Percentiles rank a stretch among this genome's conserved stretches.
Conservation (phyloP, 1,140 invertebrate species). For the Lutraria rhynchaena region DNA sequence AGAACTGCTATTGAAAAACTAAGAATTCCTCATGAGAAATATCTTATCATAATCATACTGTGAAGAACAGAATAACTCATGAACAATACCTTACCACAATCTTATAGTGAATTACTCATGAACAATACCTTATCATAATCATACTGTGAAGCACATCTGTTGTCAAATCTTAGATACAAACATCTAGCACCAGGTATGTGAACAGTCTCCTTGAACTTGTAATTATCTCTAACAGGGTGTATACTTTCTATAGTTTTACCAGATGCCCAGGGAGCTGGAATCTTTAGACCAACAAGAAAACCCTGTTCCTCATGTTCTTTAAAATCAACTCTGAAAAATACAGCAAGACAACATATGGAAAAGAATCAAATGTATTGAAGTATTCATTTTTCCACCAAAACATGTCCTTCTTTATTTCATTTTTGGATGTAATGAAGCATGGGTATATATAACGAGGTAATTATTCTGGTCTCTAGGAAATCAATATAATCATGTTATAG, state of each 20-base stretch:
- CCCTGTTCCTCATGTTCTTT: conserved; percentile 77
- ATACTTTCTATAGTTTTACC: conserved; percentile 81
- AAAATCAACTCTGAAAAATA: conserved; percentile 58
- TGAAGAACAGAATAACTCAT: too few relatives aligned
- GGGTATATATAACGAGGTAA: too few relatives aligned
- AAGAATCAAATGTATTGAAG: too few relatives aligned
- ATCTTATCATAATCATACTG: too few relatives aligned
- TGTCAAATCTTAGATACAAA: conserved; percentile 81
- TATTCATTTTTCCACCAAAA: too few relatives aligned
- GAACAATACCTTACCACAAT: background rate
- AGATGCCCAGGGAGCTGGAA: conserved; percentile 81
- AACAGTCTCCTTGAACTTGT: conserved; percentile 81
- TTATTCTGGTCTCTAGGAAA: too few relatives aligned
- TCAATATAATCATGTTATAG: too few relatives aligned
- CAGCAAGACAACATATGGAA: too few relatives aligned
- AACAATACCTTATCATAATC: conserved; percentile 81
- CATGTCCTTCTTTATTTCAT: too few relatives aligned
- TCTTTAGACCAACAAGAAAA: conserved; percentile 79
- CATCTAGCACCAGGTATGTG: conserved; percentile 81
- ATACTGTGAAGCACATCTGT: conserved; percentile 81
- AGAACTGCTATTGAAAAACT: too few relatives aligned
- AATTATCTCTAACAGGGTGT: conserved; percentile 82
- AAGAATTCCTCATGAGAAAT: too few relatives aligned
- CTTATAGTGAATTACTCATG: background rate
- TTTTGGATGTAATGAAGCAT: too few relatives aligned